Evolutionary conservation across 2,888 invertebrate species (phyloP).

Genomic region (Tetheella fluctuosa): DNA sequence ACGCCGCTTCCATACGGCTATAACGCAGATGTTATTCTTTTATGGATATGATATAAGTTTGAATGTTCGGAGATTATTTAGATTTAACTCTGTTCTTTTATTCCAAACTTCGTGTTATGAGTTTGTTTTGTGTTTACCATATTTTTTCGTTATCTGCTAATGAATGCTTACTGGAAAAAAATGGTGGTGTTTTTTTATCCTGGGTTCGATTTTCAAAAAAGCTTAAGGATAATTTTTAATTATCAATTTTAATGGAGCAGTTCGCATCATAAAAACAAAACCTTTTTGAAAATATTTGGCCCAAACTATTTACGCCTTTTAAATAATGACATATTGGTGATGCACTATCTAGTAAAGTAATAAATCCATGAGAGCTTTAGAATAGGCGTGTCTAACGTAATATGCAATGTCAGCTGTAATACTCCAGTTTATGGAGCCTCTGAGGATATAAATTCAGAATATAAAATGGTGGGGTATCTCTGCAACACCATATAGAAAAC

Average conservation of each 20-base stretch:
- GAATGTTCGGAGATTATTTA: neutral
- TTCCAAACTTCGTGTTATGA: neutral
- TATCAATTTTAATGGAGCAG: no score
- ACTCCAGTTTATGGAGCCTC: conserved; percentile 15
- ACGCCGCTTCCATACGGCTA: conserved; percentile 5
- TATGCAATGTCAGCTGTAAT: conserved; percentile 15
- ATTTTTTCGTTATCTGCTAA: neutral
- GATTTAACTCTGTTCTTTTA: neutral
- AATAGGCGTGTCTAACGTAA: conserved; percentile 10
- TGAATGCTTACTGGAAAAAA: no score
- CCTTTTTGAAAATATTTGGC: no score
- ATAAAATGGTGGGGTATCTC: neutral
- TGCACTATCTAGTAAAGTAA: neutral
- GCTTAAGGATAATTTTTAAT: no score
- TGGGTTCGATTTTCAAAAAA: no score
- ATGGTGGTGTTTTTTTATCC: no score
- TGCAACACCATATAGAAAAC: neutral
- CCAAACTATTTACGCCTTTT: no score
- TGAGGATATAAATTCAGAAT: conserved; percentile 1
- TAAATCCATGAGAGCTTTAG: conserved; percentile 3
- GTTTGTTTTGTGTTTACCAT: neutral
- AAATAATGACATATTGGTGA: neutral
- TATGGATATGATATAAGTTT: conserved; percentile 9
- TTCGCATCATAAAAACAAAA: no score
- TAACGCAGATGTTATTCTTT: conserved; percentile 7